A percentile compares a stretch with the other conserved stretches of the same genome.
Evolutionary conservation across 2,113 vertebrate genomes (phyloP).

Genomic region (Hydropotes inermis): DNA sequence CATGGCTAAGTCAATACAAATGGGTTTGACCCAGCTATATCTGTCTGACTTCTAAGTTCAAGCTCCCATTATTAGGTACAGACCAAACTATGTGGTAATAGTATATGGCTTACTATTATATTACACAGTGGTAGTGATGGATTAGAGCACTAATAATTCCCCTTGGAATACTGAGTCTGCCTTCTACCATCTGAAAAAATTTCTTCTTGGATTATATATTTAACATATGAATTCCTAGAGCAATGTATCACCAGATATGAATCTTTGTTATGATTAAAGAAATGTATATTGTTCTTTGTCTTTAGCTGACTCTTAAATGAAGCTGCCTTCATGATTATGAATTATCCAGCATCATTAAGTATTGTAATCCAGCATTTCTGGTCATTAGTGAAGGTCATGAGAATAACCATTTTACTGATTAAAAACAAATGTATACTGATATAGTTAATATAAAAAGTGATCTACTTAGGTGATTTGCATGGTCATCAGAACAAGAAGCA

Average conservation of each 20-base stretch:
- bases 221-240: background rate
- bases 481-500: constrained; percentile 52
- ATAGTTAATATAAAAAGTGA: background rate
- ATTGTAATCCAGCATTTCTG: constrained; percentile 1
- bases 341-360: constrained; percentile 18
- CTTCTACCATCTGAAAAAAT: background rate
- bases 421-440: background rate
- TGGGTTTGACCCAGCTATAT: background rate
- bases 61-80: background rate
- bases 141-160: background rate
- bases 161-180: background rate
- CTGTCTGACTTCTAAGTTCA: background rate
- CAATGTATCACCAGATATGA: background rate
- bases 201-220: background rate
- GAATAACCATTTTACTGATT: constrained; percentile 42
- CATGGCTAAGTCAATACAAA: background rate
- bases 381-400: background rate
- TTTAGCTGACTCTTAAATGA: background rate
- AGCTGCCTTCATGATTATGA: background rate
- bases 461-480: background rate
- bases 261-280: background rate
- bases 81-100: background rate
- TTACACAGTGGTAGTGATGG: background rate
- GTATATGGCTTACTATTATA: background rate
- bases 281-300: constrained; percentile 1